Evolutionary conservation across 2,888 invertebrate species (phyloP).

Genomic region (Trilocha varians): DNA sequence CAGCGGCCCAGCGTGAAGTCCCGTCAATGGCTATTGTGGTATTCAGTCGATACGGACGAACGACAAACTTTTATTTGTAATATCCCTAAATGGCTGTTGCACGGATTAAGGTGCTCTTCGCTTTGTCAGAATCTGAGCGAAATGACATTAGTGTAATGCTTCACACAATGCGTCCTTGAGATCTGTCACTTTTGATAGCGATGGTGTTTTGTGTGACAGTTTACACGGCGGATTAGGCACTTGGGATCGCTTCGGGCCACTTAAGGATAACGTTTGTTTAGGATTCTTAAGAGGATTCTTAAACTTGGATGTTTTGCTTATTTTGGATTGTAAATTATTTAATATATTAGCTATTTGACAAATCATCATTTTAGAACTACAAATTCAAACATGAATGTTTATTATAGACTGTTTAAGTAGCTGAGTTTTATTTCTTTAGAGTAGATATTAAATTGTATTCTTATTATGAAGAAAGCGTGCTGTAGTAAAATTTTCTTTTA

Average conservation of each 20-base stretch:
- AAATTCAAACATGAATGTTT: too few species aligned
- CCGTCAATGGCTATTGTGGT: constrained; percentile 66
- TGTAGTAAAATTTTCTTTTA: too few species aligned
- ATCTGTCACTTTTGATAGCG: constrained; percentile 61
- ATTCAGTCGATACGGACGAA: constrained; percentile 35
- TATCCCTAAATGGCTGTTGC: constrained; percentile 68
- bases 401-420: too few species aligned
- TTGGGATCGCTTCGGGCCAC: constrained; percentile 39
- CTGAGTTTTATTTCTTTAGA: too few species aligned
- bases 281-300: neutral
- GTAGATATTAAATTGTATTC: too few species aligned
- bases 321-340: neutral
- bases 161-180: constrained; percentile 44
- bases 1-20: constrained; percentile 59
- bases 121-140: constrained; percentile 52
- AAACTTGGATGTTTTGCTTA: neutral
- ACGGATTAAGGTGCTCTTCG: constrained; percentile 57
- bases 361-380: too few species aligned
- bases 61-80: constrained; percentile 69
- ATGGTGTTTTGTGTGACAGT: constrained; percentile 39
- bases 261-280: constrained; percentile 27
- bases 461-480: too few species aligned
- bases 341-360: neutral
- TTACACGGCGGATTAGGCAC: constrained; percentile 52
- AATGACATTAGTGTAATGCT: constrained; percentile 35